A percentile compares a stretch with the other conserved stretches of the same genome.
These are phyloP conservation scores for Anolis sagrei DNA, from an alignment of 2,113 vertebrate genomes.

Conservation along the genomic window DNA sequence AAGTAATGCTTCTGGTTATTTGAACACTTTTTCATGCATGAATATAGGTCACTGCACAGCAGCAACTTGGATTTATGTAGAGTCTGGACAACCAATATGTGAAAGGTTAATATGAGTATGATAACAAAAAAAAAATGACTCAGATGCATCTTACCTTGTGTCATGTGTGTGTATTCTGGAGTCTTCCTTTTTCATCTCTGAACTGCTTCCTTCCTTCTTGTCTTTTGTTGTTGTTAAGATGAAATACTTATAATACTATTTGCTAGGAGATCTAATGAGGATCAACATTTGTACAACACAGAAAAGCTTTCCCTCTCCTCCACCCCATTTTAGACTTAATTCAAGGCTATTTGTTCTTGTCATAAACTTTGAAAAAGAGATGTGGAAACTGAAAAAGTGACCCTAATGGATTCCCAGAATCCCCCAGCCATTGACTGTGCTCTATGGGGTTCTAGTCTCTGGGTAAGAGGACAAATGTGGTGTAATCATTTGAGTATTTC, in stretches of 20 bases:
- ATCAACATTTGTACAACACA: no score
- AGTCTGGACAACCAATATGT: background rate
- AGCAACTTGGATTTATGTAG: background rate
- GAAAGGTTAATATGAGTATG: slow-evolving; percentile 1
- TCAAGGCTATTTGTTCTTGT: slow-evolving; percentile 64
- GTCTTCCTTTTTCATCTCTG: slow-evolving; percentile 37
- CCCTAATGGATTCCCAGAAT: no score
- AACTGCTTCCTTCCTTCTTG: slow-evolving; percentile 57
- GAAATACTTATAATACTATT: slow-evolving; percentile 67
- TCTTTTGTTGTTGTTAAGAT: slow-evolving; percentile 77
- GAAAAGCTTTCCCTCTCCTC: slow-evolving; percentile 41
- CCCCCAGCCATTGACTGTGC: no score
- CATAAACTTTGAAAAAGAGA: slow-evolving; percentile 63
- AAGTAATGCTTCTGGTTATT: background rate
- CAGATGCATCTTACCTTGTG: background rate
- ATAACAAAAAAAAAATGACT: background rate
- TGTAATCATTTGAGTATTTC: slow-evolving; percentile 64
- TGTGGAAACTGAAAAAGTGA: slow-evolving; percentile 1
- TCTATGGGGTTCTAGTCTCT: no score
- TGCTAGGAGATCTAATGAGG: slow-evolving; percentile 66
- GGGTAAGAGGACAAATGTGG: no score
- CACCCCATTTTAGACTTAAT: slow-evolving; percentile 33
- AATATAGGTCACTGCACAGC: background rate
- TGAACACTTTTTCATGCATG: background rate
- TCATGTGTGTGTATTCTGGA: background rate